These are phyloP conservation scores for Varecia variegata DNA, from an alignment of 2,797 vertebrate genomes.

Conservation along the genomic window DNA sequence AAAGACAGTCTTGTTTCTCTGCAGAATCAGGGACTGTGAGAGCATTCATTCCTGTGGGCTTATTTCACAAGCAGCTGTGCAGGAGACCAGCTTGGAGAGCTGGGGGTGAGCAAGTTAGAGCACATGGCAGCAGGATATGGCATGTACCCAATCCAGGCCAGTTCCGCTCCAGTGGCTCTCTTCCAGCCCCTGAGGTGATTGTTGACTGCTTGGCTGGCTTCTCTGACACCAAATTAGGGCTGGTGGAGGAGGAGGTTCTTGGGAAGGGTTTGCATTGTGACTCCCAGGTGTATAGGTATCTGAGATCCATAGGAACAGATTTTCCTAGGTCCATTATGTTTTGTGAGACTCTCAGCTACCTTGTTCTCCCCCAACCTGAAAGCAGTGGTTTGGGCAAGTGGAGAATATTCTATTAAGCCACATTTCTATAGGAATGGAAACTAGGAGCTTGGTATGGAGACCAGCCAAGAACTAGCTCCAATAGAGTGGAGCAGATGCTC, in stretches of 20 bases:
- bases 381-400: background rate
- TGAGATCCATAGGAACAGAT: background rate
- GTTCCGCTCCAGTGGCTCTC: background rate
- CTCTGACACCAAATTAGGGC: background rate
- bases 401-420: background rate
- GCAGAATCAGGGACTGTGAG: constrained; percentile 9
- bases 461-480: background rate
- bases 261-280: background rate
- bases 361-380: background rate
- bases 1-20: constrained; percentile 38
- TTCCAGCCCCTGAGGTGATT: constrained; percentile 46
- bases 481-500: background rate
- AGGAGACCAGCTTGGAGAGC: background rate
- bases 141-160: background rate
- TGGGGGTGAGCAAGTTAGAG: constrained; percentile 14
- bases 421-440: constrained; percentile 6
- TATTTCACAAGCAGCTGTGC: constrained; percentile 11
- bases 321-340: background rate
- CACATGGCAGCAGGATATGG: background rate
- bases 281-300: background rate
- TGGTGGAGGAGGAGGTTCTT: background rate
- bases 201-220: constrained; percentile 40
- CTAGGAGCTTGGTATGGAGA: background rate
- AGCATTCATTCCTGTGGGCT: constrained; percentile 26
- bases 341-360: background rate